A percentile compares a stretch with the other conserved stretches of the same genome.
Evolutionary conservation across 2,113 vertebrate species (phyloP).

Genomic region (Coracopsis vasa): DNA sequence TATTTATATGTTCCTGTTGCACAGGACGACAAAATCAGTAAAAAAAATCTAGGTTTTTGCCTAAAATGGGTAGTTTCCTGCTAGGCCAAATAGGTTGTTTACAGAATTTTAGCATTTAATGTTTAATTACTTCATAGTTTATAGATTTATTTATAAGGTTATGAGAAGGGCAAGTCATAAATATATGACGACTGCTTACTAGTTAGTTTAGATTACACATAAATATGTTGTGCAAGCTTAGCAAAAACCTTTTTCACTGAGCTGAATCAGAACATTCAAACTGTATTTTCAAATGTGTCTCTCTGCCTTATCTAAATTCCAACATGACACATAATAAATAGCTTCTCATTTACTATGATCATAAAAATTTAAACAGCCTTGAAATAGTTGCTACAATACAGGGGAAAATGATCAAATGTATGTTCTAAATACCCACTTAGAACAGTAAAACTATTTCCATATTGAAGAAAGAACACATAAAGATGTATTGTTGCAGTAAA

Average conservation of each 20-base stretch:
- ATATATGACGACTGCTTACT: background rate
- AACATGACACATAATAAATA: slow-evolving; percentile 66
- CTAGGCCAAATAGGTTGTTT: background rate
- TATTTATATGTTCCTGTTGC: slow-evolving; percentile 24
- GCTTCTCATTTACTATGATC: slow-evolving; percentile 64
- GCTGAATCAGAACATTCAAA: background rate
- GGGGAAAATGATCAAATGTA: slow-evolving; percentile 32
- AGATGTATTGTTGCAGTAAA: slow-evolving; percentile 61
- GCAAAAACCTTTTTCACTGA: background rate
- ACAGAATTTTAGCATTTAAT: background rate
- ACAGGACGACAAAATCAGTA: background rate
- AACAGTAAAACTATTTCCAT: slow-evolving; percentile 47
- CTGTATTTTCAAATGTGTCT: slow-evolving; percentile 44
- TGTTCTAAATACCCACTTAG: slow-evolving; percentile 46
- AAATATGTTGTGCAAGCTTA: background rate
- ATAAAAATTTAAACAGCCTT: slow-evolving; percentile 72
- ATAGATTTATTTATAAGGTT: background rate
- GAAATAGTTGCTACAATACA: slow-evolving; percentile 60
- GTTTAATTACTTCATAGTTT: background rate
- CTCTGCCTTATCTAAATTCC: slow-evolving; percentile 65
- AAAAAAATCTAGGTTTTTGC: background rate
- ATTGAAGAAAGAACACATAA: slow-evolving; percentile 32
- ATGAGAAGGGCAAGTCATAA: background rate
- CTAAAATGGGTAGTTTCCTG: background rate
- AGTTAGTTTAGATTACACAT: slow-evolving; percentile 2